Conservation (phyloP, 2,888 invertebrate genomes). For the Invenusta paracnida region DNA sequence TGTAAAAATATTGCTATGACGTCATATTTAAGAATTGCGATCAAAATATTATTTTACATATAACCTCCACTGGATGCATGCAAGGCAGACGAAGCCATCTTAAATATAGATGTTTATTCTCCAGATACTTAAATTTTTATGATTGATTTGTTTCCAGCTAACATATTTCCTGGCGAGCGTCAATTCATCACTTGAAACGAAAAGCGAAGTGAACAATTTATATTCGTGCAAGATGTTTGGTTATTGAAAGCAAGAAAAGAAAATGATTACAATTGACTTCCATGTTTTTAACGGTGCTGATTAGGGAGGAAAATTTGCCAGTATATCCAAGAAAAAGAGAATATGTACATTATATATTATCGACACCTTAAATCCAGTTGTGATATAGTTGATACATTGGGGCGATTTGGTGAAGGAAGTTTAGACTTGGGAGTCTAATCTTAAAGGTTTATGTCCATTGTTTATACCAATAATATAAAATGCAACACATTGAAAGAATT, state of each 20-base stretch:
- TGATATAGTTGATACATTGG: not conserved
- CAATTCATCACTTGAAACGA: not conserved
- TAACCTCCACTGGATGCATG: no score
- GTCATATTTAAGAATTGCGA: no score
- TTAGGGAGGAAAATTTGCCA: not conserved
- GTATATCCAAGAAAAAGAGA: not conserved
- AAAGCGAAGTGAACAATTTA: not conserved
- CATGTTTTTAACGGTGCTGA: not conserved
- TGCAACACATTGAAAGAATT: not conserved
- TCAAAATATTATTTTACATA: no score
- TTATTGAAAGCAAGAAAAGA: not conserved
- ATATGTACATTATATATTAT: no score
- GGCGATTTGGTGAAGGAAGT: not conserved
- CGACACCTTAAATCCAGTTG: not conserved
- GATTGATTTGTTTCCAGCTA: no score
- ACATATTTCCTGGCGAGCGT: not conserved
- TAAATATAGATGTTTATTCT: no score
- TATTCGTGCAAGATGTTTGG: not conserved
- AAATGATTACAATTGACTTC: not conserved
- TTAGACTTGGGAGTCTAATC: not conserved
- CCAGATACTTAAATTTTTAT: no score
- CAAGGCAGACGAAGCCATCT: no score
- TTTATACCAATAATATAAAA: not conserved
- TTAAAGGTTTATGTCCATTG: not conserved
- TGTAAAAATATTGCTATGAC: no score